Base-by-base conservation (phyloP, 2,797 vertebrate species). In the Microctenopoma stevenorrisi region DNA sequence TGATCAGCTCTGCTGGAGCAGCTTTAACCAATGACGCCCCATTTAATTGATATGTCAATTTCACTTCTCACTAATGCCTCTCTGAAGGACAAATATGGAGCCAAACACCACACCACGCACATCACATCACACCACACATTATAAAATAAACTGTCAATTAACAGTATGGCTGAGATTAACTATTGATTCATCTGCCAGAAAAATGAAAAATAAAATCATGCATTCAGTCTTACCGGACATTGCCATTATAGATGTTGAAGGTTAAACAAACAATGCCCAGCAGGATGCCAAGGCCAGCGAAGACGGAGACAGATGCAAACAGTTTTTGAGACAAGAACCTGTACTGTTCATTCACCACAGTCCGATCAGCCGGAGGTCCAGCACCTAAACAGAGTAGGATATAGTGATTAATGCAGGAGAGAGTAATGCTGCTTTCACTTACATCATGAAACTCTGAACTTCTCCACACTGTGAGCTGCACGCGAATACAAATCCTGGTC, bases 171-270 rank as follows among this genome's bases (percentile, higher is more conserved):
- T 33, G 5, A 30, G 28, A 30, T 43, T 4, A 14, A 16, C 14
- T 5, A 43, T 15, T 14, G 13, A 43, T 43, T 43, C n/a, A n/a
- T 46, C 43, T 46, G 43, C 16, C 16, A n/a, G 6, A n/a, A 14
- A 10, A 60, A 25, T 46, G 0, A 37, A 65, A 49, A 3, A 46
- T 18, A n/a, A 46, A 2, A 15, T 2, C 13, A 6, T 11, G 7
- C 1, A 2, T 28, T 48, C 16, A 3, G 30, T 28, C 16, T 13
- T 78, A 98, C 97, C 96, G 94, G 68, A 98, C 96, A 1, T 96
- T 97, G 55, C 97, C 95, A 15, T 98, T 98, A 92, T 98, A 98
- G 93, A 98, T 97, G 93, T 98, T 98, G 93, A 98, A 98, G 56
- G 96, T 96, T 64, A 98, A 88, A 72, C 97, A 98, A 75, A 98